phyloP scores from a whole-genome alignment of 2,113 vertebrate genomes.

The Aphyosemion australe region DNA sequence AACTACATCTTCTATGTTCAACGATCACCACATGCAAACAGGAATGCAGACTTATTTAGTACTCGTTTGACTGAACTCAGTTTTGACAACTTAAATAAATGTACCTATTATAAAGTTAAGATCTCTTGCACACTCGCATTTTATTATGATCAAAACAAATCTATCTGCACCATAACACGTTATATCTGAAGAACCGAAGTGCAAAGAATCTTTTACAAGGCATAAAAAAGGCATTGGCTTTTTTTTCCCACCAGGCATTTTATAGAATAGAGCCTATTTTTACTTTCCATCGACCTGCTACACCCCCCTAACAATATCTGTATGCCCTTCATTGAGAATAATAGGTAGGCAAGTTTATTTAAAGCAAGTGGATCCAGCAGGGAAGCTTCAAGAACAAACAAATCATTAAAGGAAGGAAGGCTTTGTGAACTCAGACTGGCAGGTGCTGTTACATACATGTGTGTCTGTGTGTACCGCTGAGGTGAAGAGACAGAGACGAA shows the following conservation, averaged over 20 bases:
- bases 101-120: constrained; percentile 9
- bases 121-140: background rate
- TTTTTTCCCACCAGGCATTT: background rate
- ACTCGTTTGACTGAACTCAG: background rate
- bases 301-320: constrained; percentile 40
- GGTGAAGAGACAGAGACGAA: constrained; percentile 28
- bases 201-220: constrained; percentile 13
- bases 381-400: constrained; percentile 59
- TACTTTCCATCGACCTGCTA: constrained; percentile 51
- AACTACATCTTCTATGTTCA: background rate
- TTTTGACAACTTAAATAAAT: background rate
- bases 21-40: background rate
- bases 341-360: constrained; percentile 51
- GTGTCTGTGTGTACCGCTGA: constrained; percentile 13
- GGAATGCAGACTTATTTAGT: background rate
- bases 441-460: constrained; percentile 44
- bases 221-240: constrained; percentile 11
- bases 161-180: background rate
- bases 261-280: constrained; percentile 25
- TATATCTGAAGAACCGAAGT: background rate
- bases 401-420: constrained; percentile 65
- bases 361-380: constrained; percentile 60
- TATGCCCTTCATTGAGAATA: constrained; percentile 65
- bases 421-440: constrained; percentile 52
- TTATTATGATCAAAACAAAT: background rate